Evolutionary conservation across 1,140 invertebrate genomes (phyloP), one percentile per base, ranked within the genome.

Genomic region (Hestina assimilis): DNA sequence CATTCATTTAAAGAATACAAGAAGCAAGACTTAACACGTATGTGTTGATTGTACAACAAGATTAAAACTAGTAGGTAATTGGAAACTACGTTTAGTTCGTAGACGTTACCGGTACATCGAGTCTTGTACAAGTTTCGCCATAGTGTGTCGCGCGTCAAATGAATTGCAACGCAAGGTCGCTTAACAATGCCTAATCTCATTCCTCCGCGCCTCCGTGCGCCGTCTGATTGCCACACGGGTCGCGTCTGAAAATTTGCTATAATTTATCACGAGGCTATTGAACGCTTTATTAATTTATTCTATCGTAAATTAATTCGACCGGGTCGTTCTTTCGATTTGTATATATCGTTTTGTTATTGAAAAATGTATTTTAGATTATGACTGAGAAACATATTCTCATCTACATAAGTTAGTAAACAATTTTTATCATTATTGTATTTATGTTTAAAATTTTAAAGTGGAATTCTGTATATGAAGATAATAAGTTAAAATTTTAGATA

Each of bases 101-200:
- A 60, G 66, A 59, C 46, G 48, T 23, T 23, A 24, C 41, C 26
- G 33, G n/a, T 4, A 26, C 35, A 60, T 62, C 52, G 63, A 62
- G 48, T 33, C 52, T 54, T 41, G 60, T 61, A 63, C 59, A 77
- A 81, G 71, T 83, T 84, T 79, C 58, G 60, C 79, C 76, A 69
- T 75, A 73, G 60, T 48, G 57, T 75, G 72, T 79, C 74, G 79
- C 72, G 59, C 69, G 47, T 65, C 73, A 82, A 84, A 82, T 83
- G 73, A 73, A 82, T 83, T 77, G 75, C 74, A 75, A 79, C 67
- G 78, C 79, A 75, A 83, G 76, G 76, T 78, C 75, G 79, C 79
- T 84, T 81, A 81, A 77, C 79, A 81, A 82, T 83, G 71, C 82
- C 83, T 82, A 84, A 87, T 84, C 74, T 72, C 71, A 76, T 83